phyloP scores from a whole-genome alignment of 2,888 invertebrate genomes.

The Drosophila anomalata region DNA sequence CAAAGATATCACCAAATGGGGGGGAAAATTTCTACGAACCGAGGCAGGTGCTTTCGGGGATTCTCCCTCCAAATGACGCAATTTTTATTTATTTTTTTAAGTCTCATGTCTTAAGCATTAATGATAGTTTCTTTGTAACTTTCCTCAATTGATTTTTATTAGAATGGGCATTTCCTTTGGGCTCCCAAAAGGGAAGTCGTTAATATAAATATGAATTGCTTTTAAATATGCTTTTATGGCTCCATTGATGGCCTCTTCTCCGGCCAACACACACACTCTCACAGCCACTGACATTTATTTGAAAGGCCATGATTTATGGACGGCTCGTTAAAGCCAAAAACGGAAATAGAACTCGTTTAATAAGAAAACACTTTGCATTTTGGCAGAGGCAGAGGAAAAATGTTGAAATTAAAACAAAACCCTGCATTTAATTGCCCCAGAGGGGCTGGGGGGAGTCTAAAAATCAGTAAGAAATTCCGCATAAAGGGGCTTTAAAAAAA shows the following conservation, averaged over 20 bases:
- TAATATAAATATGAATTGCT: conserved; percentile 53
- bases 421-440: conserved; percentile 46
- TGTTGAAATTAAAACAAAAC: conserved; percentile 35
- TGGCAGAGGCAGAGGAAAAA: conserved; percentile 24
- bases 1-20: conserved; percentile 11
- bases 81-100: no score
- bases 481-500: conserved; percentile 70
- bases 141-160: conserved; percentile 26
- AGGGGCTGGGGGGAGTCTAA: conserved; percentile 10
- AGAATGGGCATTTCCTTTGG: conserved; percentile 14
- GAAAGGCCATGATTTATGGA: conserved; percentile 42
- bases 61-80: not conserved
- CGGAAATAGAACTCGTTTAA: conserved; percentile 72
- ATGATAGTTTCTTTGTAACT: not conserved
- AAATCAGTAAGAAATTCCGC: conserved; percentile 45
- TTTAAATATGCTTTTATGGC: conserved; percentile 42
- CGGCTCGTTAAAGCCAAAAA: conserved; percentile 44
- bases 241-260: conserved; percentile 44
- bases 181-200: conserved; percentile 31
- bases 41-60: not conserved
- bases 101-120: no score
- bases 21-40: conserved; percentile 4
- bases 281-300: conserved; percentile 16
- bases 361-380: conserved; percentile 54
- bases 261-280: conserved; percentile 16